These are phyloP conservation scores for Drosophila nr. perissopoda DNA, from an alignment of 2,888 invertebrate species.

Conservation along the genomic window DNA sequence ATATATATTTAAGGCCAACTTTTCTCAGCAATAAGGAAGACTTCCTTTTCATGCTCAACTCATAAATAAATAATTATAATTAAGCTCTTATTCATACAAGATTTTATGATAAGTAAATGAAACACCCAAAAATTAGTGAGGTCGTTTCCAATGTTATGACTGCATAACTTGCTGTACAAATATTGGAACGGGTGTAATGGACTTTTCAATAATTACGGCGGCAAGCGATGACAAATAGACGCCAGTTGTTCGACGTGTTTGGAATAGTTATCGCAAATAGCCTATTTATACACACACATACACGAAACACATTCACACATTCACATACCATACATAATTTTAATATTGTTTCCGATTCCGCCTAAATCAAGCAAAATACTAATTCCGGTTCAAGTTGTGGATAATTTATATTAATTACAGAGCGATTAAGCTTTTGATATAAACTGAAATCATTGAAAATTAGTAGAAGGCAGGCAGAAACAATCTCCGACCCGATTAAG, in stretches of 20 bases:
- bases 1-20: not conserved
- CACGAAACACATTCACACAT: not conserved
- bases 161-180: conserved; percentile 40
- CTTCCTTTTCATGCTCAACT: not conserved
- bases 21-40: not conserved
- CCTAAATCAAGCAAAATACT: conserved; percentile 17
- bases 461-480: not conserved
- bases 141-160: conserved; percentile 22
- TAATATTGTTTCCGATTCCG: conserved; percentile 61
- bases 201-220: conserved; percentile 43
- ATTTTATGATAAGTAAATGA: conserved; percentile 7
- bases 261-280: conserved; percentile 34
- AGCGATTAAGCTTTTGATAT: not conserved
- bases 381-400: conserved; percentile 57
- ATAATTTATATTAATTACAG: conserved; percentile 39
- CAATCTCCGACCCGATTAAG: not conserved
- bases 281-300: not conserved
- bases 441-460: not conserved
- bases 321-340: conserved; percentile 15
- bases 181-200: conserved; percentile 62
- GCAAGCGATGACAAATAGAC: conserved; percentile 54
- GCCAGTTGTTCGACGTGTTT: conserved; percentile 47
- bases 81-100: not conserved
- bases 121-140: conserved; percentile 36
- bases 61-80: not conserved